Base-by-base conservation (phyloP, 2,113 vertebrate genomes). In the Polypterus bichir region DNA sequence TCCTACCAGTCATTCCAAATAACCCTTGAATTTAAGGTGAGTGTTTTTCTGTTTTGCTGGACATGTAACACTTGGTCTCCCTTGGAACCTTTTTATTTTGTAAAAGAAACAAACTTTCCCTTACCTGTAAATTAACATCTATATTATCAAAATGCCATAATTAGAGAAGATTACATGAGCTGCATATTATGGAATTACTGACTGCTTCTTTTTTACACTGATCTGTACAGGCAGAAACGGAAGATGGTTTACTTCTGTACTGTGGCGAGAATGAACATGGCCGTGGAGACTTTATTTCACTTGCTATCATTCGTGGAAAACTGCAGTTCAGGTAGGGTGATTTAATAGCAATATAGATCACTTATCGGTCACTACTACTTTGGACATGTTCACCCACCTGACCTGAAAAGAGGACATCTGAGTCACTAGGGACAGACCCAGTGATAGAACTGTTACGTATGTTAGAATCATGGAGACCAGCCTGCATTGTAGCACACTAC, bases 1-100 rank as follows among this genome's bases (percentile, higher is more conserved):
- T 94, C 96, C 9, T 95, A 95, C 64, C 92, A 95, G 79, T 88
- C 74, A 4, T 94, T 97, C 79, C 92, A 93, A 71, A 93, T 98
- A 75, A 90, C 85, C 45, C 57, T 97, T 69, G 92, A 98, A 81
- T 97, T 98, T 72, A 91, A 90, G 87, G 94, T 95, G 84, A 82
- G 76, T n/a, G 10, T 7, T 6, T 9, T 10, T 2, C 56, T 44
- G 44, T 46, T 8, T 5, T 4, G 54, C 9, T 27, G 27, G 27
- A 2, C 27, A 27, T 27, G 27, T 27, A 27, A 27, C 27, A 27
- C 27, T 27, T 27, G 27, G 27, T 27, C 27, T 27, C 27, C 27
- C 2, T 27, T 27, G 27, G 27, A 27, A 27, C 27, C 27, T 27
- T 27, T 27, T 27, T 27, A 27, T 27, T 27, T 27, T 27, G 27